Conservation (phyloP, 1,140 invertebrate species). For the Thaumatotibia leucotreta region DNA sequence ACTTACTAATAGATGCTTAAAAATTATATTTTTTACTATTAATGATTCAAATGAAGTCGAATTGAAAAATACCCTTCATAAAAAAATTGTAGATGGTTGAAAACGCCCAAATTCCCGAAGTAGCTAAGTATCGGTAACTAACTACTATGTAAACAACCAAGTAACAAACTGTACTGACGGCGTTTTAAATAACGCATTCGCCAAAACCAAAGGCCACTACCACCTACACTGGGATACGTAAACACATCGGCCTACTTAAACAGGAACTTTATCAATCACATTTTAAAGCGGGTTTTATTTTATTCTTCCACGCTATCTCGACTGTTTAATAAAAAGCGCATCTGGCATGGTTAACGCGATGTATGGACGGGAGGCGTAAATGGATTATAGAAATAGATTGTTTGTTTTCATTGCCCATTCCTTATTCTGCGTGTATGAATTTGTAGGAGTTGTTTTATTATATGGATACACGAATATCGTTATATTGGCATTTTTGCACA, state of each 20-base stretch:
- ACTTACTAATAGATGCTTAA: too few species aligned
- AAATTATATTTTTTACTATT: too few species aligned
- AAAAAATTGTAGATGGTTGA: too few species aligned
- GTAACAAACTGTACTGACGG: not conserved
- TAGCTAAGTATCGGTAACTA: too few species aligned
- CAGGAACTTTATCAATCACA: conserved; percentile 23
- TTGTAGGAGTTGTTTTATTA: too few species aligned
- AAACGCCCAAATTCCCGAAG: too few species aligned
- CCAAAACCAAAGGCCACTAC: not conserved
- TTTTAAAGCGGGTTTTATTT: conserved; percentile 17
- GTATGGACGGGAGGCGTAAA: conserved; percentile 23
- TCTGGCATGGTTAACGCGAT: conserved; percentile 28
- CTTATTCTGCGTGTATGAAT: conserved; percentile 8
- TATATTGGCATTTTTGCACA: too few species aligned
- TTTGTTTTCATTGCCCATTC: conserved; percentile 27
- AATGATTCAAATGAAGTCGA: too few species aligned
- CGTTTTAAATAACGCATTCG: conserved; percentile 14
- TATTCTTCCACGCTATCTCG: conserved; percentile 19
- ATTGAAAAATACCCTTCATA: too few species aligned
- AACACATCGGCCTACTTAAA: conserved; percentile 19
- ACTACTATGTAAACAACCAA: too few species aligned
- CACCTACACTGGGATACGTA: not conserved
- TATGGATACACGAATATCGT: too few species aligned
- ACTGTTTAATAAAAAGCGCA: conserved; percentile 32
- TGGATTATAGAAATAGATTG: conserved; percentile 36